Evolutionary conservation across 2,888 invertebrate species (phyloP).

Genomic region (Salticus scenicus): DNA sequence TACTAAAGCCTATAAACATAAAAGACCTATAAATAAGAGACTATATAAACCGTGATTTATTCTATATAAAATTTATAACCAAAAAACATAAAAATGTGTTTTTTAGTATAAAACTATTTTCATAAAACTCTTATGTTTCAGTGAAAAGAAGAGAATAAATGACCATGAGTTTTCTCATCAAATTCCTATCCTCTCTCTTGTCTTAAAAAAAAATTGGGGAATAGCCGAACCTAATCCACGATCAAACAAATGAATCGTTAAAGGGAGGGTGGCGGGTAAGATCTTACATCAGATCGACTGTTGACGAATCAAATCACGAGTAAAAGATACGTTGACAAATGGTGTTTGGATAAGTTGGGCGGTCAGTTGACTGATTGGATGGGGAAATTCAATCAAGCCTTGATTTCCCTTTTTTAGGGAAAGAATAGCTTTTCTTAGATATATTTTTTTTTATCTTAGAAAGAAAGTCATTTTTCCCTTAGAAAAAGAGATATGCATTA

Average conservation of each 20-base stretch:
- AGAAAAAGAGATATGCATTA: too few relatives aligned
- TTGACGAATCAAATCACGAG: slow-evolving; percentile 54
- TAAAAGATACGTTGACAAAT: slow-evolving; percentile 48
- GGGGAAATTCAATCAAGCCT: slow-evolving; percentile 54
- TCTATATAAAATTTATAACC: too few relatives aligned
- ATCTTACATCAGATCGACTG: slow-evolving; percentile 16
- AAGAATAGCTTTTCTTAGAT: slow-evolving; percentile 15
- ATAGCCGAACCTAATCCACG: not conserved
- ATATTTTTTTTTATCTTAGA: too few relatives aligned
- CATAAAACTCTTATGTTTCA: not conserved
- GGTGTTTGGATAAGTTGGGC: slow-evolving; percentile 66
- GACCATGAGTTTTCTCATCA: not conserved
- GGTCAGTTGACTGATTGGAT: slow-evolving; percentile 64
- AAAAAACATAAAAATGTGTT: too few relatives aligned
- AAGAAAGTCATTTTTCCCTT: too few relatives aligned
- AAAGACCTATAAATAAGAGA: too few relatives aligned
- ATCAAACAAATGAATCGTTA: slow-evolving; percentile 25
- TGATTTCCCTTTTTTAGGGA: slow-evolving; percentile 35
- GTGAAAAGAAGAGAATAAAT: not conserved
- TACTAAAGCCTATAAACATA: too few relatives aligned
- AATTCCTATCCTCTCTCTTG: not conserved
- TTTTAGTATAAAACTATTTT: too few relatives aligned
- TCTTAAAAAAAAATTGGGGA: not conserved
- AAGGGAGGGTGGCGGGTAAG: not conserved
- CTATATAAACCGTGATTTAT: too few relatives aligned